Base-by-base conservation (phyloP, 2,888 invertebrate species). In the Ectobius pallidus region DNA sequence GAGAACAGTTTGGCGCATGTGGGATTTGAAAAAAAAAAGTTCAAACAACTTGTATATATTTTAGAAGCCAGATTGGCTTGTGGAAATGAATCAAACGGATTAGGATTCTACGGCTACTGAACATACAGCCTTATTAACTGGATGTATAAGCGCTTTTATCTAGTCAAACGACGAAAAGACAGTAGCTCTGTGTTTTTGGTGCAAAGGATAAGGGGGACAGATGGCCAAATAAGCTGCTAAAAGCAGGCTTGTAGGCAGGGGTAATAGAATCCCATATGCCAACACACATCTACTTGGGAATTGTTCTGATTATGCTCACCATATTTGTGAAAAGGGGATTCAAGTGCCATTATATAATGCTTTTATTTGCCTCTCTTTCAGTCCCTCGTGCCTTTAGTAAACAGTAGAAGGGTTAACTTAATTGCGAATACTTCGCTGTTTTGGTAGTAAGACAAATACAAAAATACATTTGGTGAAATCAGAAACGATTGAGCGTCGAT, bases 181-280 rank as follows among this genome's bases (percentile, higher is more conserved):
- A 22, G 1, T 52, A 20, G 16, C 11, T 14, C n/a, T n/a, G n/a
- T n/a, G n/a, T n/a, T n/a, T n/a, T n/a, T 18, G 25, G 3, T 25
- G 25, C 25, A 18, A 25, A 2, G 16, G 52, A n/a, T n/a, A n/a
- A n/a, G 22, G 22, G 25, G 25, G 52, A 14, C 52, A 52, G 52
- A 52, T 52, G 52, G 52, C 25, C 52, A 52, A 52, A 52, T 52
- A 52, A 52, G 25, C 52, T 18, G 20, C 52, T 52, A 25, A 52
- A 52, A 52, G 52, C 52, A 18, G 25, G 25, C 25, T 25, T 20
- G 25, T 14, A 39, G 7, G 39, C 7, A 14, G 20, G 25, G 52
- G n/a, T 11, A 25, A 11, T 25, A 25, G 25, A 52, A 52, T 52
- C 52, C 52, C 52, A 52, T 52, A 52, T 25, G 52, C 52, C 52